phyloP scores from a whole-genome alignment of 2,797 vertebrate genomes.

The Austrolebias charrua region DNA sequence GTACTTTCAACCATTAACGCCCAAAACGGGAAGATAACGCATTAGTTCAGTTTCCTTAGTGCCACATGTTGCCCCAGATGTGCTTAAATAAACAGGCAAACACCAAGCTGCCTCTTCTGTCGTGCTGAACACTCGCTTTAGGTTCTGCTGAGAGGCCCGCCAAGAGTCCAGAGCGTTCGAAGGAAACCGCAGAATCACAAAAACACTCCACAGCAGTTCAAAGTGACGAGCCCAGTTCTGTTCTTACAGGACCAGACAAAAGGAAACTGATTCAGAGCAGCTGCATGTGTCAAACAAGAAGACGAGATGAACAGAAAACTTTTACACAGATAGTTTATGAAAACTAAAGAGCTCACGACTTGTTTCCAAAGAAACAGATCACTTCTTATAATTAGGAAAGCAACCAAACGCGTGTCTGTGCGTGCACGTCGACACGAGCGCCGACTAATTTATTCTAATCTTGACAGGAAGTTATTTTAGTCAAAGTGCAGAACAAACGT shows the following conservation, averaged over 20 bases:
- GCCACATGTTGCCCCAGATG: slow-evolving; percentile 49
- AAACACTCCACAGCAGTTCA: slow-evolving; percentile 31
- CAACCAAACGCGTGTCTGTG: background rate
- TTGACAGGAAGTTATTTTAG: too few relatives aligned
- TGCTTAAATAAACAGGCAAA: slow-evolving; percentile 9
- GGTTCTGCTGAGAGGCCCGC: slow-evolving; percentile 28
- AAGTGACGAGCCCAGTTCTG: slow-evolving; percentile 25
- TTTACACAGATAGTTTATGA: too few relatives aligned
- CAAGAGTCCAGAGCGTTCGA: slow-evolving; percentile 7
- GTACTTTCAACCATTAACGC: slow-evolving; percentile 15
- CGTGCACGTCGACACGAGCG: background rate
- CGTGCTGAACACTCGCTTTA: background rate
- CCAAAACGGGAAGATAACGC: slow-evolving; percentile 20
- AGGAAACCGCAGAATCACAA: slow-evolving; percentile 1
- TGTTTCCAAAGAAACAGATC: background rate
- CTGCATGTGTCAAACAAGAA: slow-evolving; percentile 13
- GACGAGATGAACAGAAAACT: background rate
- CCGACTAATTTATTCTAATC: too few relatives aligned
- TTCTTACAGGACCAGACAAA: slow-evolving; percentile 54
- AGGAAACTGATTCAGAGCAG: slow-evolving; percentile 29
- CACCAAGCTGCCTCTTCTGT: slow-evolving; percentile 1
- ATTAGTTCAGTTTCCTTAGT: slow-evolving; percentile 38
- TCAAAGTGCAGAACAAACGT: too few relatives aligned
- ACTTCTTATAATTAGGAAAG: slow-evolving; percentile 1
- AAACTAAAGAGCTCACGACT: too few relatives aligned